Conservation (phyloP, 1,140 invertebrate species). For the Lepidurus packardi region DNA sequence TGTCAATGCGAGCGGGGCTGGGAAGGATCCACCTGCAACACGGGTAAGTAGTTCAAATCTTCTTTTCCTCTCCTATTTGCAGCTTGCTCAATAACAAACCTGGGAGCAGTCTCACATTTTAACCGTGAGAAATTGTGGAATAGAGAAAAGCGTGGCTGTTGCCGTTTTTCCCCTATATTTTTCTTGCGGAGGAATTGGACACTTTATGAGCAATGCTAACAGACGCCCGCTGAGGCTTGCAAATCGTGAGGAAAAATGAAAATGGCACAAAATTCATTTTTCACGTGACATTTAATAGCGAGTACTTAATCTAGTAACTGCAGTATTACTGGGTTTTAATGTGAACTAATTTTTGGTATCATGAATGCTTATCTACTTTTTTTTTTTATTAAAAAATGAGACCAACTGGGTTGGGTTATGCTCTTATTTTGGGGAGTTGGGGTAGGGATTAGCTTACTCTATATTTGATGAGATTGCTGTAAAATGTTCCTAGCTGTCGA, state of each 20-base stretch:
- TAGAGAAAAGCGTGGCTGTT: not conserved
- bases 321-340: too few species aligned
- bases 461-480: not conserved
- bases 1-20: conserved; percentile 85
- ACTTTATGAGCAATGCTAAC: not conserved
- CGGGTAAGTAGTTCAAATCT: conserved; percentile 45
- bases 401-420: not conserved
- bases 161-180: not conserved
- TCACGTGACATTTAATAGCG: not conserved
- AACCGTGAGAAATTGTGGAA: not conserved
- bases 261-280: not conserved
- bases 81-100: not conserved
- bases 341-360: too few species aligned
- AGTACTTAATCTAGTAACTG: too few species aligned
- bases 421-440: not conserved
- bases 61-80: not conserved
- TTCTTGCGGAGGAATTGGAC: not conserved
- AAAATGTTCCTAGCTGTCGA: not conserved
- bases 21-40: conserved; percentile 73
- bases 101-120: not conserved
- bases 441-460: too few species aligned
- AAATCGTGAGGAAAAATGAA: too few species aligned
- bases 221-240: not conserved
- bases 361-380: not conserved
- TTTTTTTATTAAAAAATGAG: not conserved